Evolutionary conservation across 2,888 invertebrate species (phyloP), one percentile per base, ranked within the genome.

Genomic region (Ariolimax columbianus): DNA sequence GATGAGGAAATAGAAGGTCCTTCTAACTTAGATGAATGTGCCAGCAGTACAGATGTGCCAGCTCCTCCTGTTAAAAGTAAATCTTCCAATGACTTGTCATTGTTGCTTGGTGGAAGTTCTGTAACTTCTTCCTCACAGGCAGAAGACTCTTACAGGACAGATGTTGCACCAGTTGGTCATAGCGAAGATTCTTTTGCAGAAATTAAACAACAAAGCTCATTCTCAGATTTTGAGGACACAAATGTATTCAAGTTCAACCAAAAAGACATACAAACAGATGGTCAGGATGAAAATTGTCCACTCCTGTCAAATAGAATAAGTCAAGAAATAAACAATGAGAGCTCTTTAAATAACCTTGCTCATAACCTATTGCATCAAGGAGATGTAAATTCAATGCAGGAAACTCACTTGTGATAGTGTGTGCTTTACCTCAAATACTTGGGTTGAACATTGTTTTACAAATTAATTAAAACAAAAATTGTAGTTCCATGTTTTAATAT

Each of bases 331-430:
- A 47, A 30, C 30, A 68, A 19, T 43, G 30, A 68, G 11, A n/a
- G n/a, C 26, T 30, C 79, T 9, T 40, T 47, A 47, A 68, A 79
- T 19, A 79, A 30, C 11, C 30, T 82, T 82, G 36, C 72, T 36
- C 73, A 73, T 59, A 26, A 55, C n/a, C 26, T 75, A n/a, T 9
- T 59, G 30, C 51, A 51, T 33, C 59, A 75, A 63, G 75, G 40
- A 72, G 63, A 63, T 59, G 26, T 33, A 63, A 82, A 59, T 63
- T 55, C 68, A 14, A 77, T 83, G 77, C 83, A 83, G 63, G 83
- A 83, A 77, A 83, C 83, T 73, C 83, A 83, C 36, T 83, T 83
- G 77, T 83, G 83, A 83, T 83, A 73, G 43, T 73, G 17, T 14
- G n/a, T 43, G 47, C 30, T 73, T 3, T n/a, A 43, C 11, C 9